Evolutionary conservation across 1,140 invertebrate genomes (phyloP), one percentile per base, ranked within the genome.

Genomic region (Tetragonula clypearis): DNA sequence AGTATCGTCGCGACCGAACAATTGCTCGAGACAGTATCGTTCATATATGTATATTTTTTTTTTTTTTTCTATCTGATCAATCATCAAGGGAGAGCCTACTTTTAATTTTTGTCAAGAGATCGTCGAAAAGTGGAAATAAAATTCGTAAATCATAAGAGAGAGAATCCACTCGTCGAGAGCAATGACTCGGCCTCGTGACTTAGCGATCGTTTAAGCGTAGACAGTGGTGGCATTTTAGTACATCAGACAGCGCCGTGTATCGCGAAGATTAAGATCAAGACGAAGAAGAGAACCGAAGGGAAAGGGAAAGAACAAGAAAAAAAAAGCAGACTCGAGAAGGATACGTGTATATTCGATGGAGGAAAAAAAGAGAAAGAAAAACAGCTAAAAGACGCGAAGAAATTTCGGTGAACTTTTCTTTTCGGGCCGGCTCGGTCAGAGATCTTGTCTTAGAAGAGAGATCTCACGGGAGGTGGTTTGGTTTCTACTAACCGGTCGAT

Each of bases 221-320:
- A 86, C 88, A 93, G 88, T 94, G 92, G 92, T 93, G 91, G 91
- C 91, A 93, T 94, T 93, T 94, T 93, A 93, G 91, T 92, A 92
- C 90, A 92, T 93, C 91, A 92, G 93, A 94, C 93, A 92, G 92
- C 93, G 88, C 88, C 90, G 62, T 88, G 53, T 87, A 76, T 90
- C 71, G 86, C 69, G 71, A 90, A 86, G 68, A 82, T 81, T 23
- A 76, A 82, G 66, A 88, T 81, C 26, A 76, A 84, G 66, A 88
- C 71, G 84, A 87, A 76, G 84, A 78, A 80, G 87, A 82, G 82
- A 69, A 79, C 71, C 65, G 65, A 69, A 79, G 62, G 76, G 73
- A 30, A 30, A 30, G 78, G 77, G 79, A 66, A 55, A 26, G 66
- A 79, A 69, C 53, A 73, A 84, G 79, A 60, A 58, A 78, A 80